phyloP scores from a whole-genome alignment of 2,113 vertebrate species.

The Xiphorhynchus elegans region DNA sequence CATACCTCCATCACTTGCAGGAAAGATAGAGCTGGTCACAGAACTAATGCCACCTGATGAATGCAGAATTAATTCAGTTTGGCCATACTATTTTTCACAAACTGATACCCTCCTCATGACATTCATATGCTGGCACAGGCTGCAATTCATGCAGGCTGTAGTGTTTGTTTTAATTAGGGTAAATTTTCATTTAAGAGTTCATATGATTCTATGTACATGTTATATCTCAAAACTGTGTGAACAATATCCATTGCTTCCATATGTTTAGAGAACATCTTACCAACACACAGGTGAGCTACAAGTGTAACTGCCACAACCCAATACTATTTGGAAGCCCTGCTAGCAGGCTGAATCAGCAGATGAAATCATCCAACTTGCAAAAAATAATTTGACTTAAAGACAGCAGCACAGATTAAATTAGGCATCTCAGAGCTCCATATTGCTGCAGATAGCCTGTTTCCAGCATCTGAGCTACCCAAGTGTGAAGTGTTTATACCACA shows the following conservation, averaged over 20 bases:
- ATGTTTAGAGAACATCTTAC: neutral
- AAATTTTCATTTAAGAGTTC: neutral
- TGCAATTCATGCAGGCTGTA: neutral
- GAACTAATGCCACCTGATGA: neutral
- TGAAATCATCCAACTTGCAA: neutral
- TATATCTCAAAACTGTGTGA: neutral
- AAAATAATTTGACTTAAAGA: neutral
- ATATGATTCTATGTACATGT: neutral
- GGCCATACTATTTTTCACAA: neutral
- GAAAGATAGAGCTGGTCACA: neutral
- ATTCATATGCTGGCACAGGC: neutral
- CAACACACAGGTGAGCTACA: neutral
- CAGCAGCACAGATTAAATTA: neutral
- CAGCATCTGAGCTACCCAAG: neutral
- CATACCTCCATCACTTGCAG: neutral
- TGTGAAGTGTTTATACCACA: neutral
- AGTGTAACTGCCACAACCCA: neutral
- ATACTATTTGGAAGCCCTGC: neutral
- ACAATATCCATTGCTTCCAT: neutral
- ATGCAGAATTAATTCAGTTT: neutral
- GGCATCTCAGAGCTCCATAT: neutral
- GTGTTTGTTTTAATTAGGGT: neutral
- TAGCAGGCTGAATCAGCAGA: neutral
- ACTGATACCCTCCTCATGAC: neutral
- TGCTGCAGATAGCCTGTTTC: neutral